A percentile compares a stretch with the other conserved stretches of the same genome.
Evolutionary conservation across 2,888 invertebrate species (phyloP).

Genomic region (Bellardia bayeri): DNA sequence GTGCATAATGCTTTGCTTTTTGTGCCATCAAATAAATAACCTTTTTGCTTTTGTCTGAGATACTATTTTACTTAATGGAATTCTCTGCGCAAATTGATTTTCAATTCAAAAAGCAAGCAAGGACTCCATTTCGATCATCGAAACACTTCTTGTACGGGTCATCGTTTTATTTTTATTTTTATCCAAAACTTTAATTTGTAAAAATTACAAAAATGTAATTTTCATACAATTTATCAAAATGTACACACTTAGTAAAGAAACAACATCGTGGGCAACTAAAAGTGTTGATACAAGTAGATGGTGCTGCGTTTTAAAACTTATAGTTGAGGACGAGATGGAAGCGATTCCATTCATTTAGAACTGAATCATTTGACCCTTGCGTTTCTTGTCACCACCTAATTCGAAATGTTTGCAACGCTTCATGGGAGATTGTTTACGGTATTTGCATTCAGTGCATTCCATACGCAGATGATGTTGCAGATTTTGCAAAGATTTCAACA

Average conservation of each 20-base stretch:
- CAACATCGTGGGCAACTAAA: conserved; percentile 41
- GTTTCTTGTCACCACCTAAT: conserved; percentile 99
- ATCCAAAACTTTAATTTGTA: conserved; percentile 47
- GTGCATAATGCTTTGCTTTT: too few relatives aligned
- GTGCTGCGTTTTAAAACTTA: conserved; percentile 24
- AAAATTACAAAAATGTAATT: conserved; percentile 69
- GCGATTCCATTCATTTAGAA: conserved; percentile 88
- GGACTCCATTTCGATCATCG: too few relatives aligned
- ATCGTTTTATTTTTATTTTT: background rate
- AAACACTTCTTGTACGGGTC: too few relatives aligned
- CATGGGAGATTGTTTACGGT: conserved; percentile 97
- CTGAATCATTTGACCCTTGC: conserved; percentile 99
- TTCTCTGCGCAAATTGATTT: too few relatives aligned
- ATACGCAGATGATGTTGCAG: too few relatives aligned
- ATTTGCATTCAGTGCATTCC: conserved; percentile 99
- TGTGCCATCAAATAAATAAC: too few relatives aligned
- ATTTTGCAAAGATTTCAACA: too few relatives aligned
- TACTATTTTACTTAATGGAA: too few relatives aligned
- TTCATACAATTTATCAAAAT: conserved; percentile 60
- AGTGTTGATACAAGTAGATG: conserved; percentile 18
- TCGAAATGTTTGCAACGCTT: conserved; percentile 99
- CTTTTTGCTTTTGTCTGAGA: too few relatives aligned
- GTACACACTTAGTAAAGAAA: conserved; percentile 41
- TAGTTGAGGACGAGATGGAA: conserved; percentile 15
- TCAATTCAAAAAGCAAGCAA: too few relatives aligned